These are phyloP conservation scores for Zeugodacus cucurbitae DNA, from an alignment of 1,140 invertebrate genomes.

Conservation along the genomic window DNA sequence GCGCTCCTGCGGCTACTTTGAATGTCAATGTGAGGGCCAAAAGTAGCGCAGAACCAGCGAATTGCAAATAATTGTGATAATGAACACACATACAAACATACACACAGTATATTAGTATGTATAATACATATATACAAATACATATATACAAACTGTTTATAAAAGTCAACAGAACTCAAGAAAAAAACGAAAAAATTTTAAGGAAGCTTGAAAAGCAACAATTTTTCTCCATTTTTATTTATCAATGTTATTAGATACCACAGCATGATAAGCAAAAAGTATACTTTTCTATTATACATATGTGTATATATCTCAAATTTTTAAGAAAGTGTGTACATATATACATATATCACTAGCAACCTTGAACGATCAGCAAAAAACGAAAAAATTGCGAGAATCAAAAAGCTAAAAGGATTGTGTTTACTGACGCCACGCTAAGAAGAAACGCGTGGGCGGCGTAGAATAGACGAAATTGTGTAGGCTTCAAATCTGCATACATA, in stretches of 20 bases:
- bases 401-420: not conserved
- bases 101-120: not conserved
- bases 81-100: not conserved
- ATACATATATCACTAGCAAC: not conserved
- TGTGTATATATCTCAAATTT: not conserved
- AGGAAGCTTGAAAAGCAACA: not conserved
- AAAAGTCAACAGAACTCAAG: not conserved
- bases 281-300: not conserved
- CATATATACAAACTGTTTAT: not conserved
- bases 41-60: not conserved
- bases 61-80: not conserved
- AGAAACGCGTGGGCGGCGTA: not conserved
- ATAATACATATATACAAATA: not conserved
- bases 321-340: not conserved
- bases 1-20: not conserved
- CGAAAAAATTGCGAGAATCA: not conserved
- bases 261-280: not conserved
- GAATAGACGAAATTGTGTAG: not conserved
- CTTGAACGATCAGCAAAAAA: slow-evolving; percentile 1
- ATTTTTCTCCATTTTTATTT: not conserved
- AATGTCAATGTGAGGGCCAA: slow-evolving; percentile 11
- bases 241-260: not conserved
- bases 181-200: not conserved
- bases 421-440: not conserved
- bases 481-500: not conserved